Evolutionary conservation across 2,113 vertebrate species (phyloP), one percentile per base, ranked within the genome.

Genomic region (Cygnus atratus): DNA sequence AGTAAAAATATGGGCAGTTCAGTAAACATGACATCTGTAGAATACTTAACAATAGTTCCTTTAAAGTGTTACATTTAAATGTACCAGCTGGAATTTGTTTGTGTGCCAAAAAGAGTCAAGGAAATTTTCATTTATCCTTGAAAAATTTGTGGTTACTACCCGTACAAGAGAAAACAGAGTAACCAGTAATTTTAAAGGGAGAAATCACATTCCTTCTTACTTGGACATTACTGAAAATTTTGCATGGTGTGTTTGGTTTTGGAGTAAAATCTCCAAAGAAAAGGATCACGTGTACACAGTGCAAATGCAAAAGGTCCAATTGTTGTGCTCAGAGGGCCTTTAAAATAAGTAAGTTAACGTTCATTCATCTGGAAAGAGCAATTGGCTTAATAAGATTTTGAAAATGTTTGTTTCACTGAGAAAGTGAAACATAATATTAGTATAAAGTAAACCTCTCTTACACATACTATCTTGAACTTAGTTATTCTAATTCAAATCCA

Each of bases 351-450:
- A 35, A 89, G 35, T 29, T 79, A 91, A 76, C 31, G 52, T 82
- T 87, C 82, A 12, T 29, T 77, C 5, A 29, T 39, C 52, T 75
- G 81, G 63, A 87, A 83, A 88, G 19, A 86, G 41, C 29, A 84
- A 8, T n/a, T 89, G 18, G 29, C 73, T 92, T 68, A 88, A 93
- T 13, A 84, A 19, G 16, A 84, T 43, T 61, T 63, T 87, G 10
- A 79, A 93, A 82, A 76, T 79, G 61, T 37, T 77, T 78, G 6
- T 87, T 92, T 68, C 21, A 57, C 19, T 82, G 21, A 79, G n/a
- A 68, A 92, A 79, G 16, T n/a, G n/a, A n/a, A n/a, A n/a, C n/a
- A n/a, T 78, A 48, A 95, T 88, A 85, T 75, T n/a, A 80, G 7
- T 21, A 25, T 57, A 13, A 88, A 77, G 39, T 83, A 74, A 74